Conservation (phyloP, 2,888 invertebrate species). For the Epinotia bilunana region DNA sequence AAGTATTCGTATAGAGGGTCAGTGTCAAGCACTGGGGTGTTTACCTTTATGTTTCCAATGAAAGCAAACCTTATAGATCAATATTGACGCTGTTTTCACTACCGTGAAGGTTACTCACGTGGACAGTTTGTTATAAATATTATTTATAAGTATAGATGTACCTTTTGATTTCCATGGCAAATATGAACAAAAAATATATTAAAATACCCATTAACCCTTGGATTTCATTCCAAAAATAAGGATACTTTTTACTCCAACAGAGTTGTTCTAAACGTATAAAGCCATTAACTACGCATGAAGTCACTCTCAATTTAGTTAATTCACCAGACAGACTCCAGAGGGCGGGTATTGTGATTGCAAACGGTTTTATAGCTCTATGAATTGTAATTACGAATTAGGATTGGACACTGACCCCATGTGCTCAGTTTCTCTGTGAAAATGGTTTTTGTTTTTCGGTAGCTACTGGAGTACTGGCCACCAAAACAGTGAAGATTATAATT, state of each 20-base stretch:
- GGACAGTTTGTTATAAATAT: neutral
- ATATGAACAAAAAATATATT: neutral
- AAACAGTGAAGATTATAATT: neutral
- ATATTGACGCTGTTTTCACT: no score
- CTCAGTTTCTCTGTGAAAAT: conserved; percentile 12
- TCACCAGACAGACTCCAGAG: conserved; percentile 55
- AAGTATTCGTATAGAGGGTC: no score
- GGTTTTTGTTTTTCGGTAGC: neutral
- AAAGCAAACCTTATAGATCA: no score
- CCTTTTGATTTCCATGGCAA: no score
- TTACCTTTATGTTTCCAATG: no score
- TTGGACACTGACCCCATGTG: conserved; percentile 16
- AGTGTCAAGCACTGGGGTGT: no score
- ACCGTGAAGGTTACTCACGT: neutral
- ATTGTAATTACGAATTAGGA: conserved; percentile 60
- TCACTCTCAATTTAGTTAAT: conserved; percentile 69
- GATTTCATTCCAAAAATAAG: conserved; percentile 27
- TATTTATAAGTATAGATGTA: no score
- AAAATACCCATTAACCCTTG: neutral
- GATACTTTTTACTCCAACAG: neutral
- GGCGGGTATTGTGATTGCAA: conserved; percentile 57
- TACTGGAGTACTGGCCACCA: neutral
- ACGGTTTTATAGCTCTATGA: conserved; percentile 66
- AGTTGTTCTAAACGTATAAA: conserved; percentile 37
- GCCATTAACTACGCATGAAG: conserved; percentile 66